phyloP scores from a whole-genome alignment of 2,113 vertebrate species.

The Tapirus terrestris region DNA sequence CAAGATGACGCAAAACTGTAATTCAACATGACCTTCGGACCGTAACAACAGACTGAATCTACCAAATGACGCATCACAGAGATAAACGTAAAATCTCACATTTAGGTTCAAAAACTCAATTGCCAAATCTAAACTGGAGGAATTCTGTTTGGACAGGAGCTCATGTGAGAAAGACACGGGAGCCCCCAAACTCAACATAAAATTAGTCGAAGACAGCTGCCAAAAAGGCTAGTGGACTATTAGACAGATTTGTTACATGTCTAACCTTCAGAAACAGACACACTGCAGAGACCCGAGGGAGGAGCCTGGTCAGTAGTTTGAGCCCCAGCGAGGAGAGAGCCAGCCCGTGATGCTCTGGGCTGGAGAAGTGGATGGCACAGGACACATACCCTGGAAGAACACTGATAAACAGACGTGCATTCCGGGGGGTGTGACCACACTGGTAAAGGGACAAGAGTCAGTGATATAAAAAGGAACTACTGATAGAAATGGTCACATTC shows the following conservation, averaged over 20 bases:
- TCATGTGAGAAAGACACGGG: background rate
- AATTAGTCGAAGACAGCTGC: background rate
- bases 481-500: background rate
- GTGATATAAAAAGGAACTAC: background rate
- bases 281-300: background rate
- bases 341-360: background rate
- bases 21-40: background rate
- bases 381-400: background rate
- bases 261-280: background rate
- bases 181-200: background rate
- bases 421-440: background rate
- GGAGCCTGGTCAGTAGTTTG: rapidly evolving
- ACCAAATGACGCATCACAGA: background rate
- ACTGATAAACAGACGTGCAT: rapidly evolving
- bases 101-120: background rate
- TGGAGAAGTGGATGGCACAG: no score
- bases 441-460: background rate
- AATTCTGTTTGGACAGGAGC: background rate
- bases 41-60: background rate
- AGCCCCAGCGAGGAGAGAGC: background rate
- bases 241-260: rapidly evolving
- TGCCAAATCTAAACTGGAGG: background rate
- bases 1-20: background rate
- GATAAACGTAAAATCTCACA: background rate
- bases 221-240: background rate